These are phyloP conservation scores for Fabriciana adippe DNA, from an alignment of 2,888 invertebrate species.

Conservation along the genomic window DNA sequence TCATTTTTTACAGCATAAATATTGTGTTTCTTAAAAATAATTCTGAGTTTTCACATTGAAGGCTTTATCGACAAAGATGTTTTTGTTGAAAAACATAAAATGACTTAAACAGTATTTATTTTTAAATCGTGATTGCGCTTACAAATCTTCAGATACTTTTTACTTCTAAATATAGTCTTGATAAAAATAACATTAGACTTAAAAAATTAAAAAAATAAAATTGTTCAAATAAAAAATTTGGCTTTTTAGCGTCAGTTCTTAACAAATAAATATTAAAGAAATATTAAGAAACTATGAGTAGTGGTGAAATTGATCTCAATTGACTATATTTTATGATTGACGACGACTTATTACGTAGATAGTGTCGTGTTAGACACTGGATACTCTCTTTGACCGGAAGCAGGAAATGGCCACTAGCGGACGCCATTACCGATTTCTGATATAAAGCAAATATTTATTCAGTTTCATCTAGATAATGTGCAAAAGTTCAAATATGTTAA, in stretches of 20 bases:
- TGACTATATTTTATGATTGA: slow-evolving; percentile 12
- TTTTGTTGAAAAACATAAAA: not conserved
- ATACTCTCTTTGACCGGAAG: slow-evolving; percentile 65
- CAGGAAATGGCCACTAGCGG: slow-evolving; percentile 79
- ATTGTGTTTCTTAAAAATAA: too few relatives aligned
- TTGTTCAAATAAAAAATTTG: too few relatives aligned
- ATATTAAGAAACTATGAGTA: not conserved
- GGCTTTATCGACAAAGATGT: not conserved
- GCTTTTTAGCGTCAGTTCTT: too few relatives aligned
- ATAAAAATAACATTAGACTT: slow-evolving; percentile 2
- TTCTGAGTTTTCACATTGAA: too few relatives aligned
- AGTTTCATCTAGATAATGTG: slow-evolving; percentile 42
- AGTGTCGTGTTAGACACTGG: slow-evolving; percentile 27
- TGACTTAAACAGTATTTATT: slow-evolving; percentile 14
- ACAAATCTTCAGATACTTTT: slow-evolving; percentile 45
- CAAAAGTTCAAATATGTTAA: slow-evolving; percentile 14
- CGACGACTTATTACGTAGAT: slow-evolving; percentile 1
- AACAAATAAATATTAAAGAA: not conserved
- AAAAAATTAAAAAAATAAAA: too few relatives aligned
- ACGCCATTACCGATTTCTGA: slow-evolving; percentile 75
- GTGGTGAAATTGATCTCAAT: not conserved
- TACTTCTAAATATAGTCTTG: not conserved
- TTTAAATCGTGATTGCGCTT: slow-evolving; percentile 18
- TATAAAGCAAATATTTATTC: slow-evolving; percentile 74
- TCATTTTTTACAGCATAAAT: too few relatives aligned